phyloP scores from a whole-genome alignment of 2,888 invertebrate genomes.

The Drosophila emarginata region DNA sequence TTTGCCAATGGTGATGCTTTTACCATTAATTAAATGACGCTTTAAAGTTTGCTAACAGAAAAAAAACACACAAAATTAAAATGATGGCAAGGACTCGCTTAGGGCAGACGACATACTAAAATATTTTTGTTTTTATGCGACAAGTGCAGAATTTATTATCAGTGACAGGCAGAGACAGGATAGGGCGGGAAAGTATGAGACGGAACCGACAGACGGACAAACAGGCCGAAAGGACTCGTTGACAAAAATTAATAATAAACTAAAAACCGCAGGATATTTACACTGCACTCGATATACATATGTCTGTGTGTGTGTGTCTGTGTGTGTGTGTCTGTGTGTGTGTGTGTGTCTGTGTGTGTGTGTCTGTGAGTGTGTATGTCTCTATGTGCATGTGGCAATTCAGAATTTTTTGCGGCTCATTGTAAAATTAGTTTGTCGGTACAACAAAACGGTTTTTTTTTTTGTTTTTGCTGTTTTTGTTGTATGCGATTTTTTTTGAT shows the following conservation, averaged over 20 bases:
- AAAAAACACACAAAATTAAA: constrained; percentile 10
- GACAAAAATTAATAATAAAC: constrained; percentile 77
- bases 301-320: neutral
- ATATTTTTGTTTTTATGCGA: constrained; percentile 32
- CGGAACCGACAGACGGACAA: constrained; percentile 57
- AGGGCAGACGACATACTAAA: constrained; percentile 32
- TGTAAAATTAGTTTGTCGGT: constrained; percentile 63
- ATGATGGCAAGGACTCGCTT: constrained; percentile 34
- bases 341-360: constrained; percentile 13
- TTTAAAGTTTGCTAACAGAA: constrained; percentile 52
- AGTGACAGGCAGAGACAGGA: constrained; percentile 61
- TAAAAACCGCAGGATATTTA: constrained; percentile 76
- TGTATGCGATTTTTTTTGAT: constrained; percentile 11
- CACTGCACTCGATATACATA: constrained; percentile 62
- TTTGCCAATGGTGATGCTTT: constrained; percentile 4
- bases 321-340: constrained; percentile 18
- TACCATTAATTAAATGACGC: constrained; percentile 70
- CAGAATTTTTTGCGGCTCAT: constrained; percentile 33
- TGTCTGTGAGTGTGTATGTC: constrained; percentile 11
- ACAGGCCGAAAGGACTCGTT: constrained; percentile 40
- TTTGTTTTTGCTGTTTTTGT: neutral
- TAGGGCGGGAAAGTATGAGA: constrained; percentile 23
- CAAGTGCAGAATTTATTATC: constrained; percentile 65
- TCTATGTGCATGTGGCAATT: constrained; percentile 31
- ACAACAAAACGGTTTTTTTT: constrained; percentile 11